phyloP scores from a whole-genome alignment of 2,113 vertebrate species.

The Brevimyrus niger region DNA sequence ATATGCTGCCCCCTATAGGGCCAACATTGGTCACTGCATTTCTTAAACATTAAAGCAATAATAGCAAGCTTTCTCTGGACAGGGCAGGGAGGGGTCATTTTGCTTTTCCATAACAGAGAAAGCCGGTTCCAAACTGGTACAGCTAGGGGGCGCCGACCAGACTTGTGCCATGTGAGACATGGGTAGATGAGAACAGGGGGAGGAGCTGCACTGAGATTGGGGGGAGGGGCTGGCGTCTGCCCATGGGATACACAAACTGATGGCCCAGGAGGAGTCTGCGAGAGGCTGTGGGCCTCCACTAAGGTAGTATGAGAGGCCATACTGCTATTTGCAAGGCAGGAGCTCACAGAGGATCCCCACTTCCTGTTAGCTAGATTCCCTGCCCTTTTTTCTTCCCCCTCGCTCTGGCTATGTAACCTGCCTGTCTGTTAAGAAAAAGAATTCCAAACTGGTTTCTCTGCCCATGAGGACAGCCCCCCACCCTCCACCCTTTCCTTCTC shows the following conservation, averaged over 20 bases:
- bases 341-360: neutral
- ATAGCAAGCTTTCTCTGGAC: neutral
- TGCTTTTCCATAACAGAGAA: neutral
- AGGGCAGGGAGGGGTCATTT: neutral
- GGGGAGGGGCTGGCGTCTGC: neutral
- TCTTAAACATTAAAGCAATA: neutral
- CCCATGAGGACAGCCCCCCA: constrained; percentile 22
- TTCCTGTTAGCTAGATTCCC: neutral
- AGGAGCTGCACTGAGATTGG: neutral
- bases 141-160: neutral
- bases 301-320: neutral
- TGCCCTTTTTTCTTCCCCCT: neutral
- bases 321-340: neutral
- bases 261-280: neutral
- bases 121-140: neutral
- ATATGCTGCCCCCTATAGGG: neutral
- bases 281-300: neutral
- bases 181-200: neutral
- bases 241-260: neutral
- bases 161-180: neutral
- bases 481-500: constrained; percentile 35
- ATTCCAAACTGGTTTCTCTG: constrained; percentile 49
- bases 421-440: constrained; percentile 55
- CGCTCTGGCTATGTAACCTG: neutral
- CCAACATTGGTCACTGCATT: neutral